Evolutionary conservation across 2,888 invertebrate genomes (phyloP), one percentile per base, ranked within the genome.

Genomic region (Cerastoderma edule): DNA sequence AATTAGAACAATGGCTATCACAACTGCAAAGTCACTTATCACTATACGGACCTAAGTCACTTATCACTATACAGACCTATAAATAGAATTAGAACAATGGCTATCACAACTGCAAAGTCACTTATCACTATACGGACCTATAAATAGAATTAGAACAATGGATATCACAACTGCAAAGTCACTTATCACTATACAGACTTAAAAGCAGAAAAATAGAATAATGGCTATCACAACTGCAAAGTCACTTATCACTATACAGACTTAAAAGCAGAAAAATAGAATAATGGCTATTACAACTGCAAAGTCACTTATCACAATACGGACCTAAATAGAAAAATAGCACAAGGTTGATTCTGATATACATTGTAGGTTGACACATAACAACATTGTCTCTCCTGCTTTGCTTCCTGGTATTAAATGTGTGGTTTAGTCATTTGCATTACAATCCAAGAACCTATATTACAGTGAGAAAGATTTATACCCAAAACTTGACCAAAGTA

Each of bases 231-330:
- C n/a, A n/a, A n/a, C n/a, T n/a, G n/a, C n/a, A n/a, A 99, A 99
- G 64, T 65, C 64, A 65, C 64, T 65, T 44, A 65, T 65, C 64
- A 65, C 30, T n/a, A 48, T 28, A 27, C 64, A 48, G 28, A 65
- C 64, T 48, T 65, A 46, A 0, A 56, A 8, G 30, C 3, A 28
- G 2, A 13, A n/a, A 53, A n/a, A n/a, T n/a, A n/a, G n/a, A n/a
- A n/a, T n/a, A 89, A 99, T 99, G 35, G 99, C 98, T 90, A 99
- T 97, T 86, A 99, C 96, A 0, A 99, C 99, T 30, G 99, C 97
- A 93, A 99, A 99, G 64, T 65, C 64, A 65, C 64, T 65, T 44
- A 65, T 65, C 64, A 65, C 30, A 30, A 48, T 28, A 27, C 64
- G 64, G 28, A 65, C 64, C 64, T 65, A 46, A 0, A 56, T 8